Conservation (phyloP, 2,113 vertebrate genomes). For the Ciconia stormi region DNA sequence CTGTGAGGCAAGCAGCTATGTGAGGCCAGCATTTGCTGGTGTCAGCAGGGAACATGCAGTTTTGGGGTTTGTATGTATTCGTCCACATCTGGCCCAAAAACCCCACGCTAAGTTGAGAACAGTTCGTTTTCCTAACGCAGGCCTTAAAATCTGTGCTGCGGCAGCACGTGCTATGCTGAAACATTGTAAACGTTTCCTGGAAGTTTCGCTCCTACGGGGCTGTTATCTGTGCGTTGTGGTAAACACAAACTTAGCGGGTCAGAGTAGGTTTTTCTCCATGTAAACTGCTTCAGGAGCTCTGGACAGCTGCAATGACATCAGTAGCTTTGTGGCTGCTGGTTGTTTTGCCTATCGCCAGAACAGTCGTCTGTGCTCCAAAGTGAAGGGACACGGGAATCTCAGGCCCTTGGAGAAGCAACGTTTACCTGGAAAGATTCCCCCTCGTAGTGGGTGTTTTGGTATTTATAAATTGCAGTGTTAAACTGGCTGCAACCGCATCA, state of each 20-base stretch:
- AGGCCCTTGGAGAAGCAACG: background rate
- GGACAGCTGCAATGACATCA: rapidly evolving
- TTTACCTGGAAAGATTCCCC: background rate
- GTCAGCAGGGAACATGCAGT: background rate
- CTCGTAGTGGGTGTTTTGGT: rapidly evolving
- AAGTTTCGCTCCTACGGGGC: background rate
- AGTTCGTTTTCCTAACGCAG: background rate
- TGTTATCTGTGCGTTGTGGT: rapidly evolving
- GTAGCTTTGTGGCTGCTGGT: background rate
- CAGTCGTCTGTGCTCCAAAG: background rate
- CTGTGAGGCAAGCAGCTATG: rapidly evolving
- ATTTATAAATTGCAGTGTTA: background rate
- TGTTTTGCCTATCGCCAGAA: background rate
- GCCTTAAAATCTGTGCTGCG: background rate
- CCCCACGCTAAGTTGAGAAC: rapidly evolving
- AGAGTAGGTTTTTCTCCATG: background rate
- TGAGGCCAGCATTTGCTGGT: background rate
- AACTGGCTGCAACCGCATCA: background rate
- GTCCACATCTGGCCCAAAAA: background rate
- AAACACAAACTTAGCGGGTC: background rate
- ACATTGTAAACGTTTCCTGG: background rate
- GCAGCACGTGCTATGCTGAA: background rate
- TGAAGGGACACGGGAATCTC: background rate
- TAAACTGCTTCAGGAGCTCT: background rate
- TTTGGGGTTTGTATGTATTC: background rate